Base-by-base conservation (phyloP, 2,888 invertebrate genomes). In the Hemithea aestivaria region DNA sequence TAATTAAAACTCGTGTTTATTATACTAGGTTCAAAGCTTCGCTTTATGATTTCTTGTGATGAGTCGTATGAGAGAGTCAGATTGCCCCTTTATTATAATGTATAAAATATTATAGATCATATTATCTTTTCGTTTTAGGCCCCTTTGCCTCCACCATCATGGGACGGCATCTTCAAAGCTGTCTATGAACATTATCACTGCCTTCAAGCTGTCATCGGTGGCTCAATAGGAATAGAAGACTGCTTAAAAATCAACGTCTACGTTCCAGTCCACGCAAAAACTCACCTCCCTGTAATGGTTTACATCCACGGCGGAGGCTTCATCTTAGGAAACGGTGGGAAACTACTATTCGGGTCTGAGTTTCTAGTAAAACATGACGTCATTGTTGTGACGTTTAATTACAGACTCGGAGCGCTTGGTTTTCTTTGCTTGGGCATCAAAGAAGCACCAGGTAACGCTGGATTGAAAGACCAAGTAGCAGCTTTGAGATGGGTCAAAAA, bases 231-330 rank as follows among this genome's bases (percentile, higher is more conserved):
- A 8, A 47, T 58, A 6, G 84, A 84, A 64, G 78, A 84, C 40
- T 83, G 83, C 32, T 46, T 84, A 4, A 78, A 71, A 59, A 56
- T 78, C 1, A 84, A 83, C 37, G 66, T 85, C 0, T 81, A 77
- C 23, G 72, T 74, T 2, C 82, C 35, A 10, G 16, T 84, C 36
- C 54, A 41, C 1, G 42, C 58, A 1, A 35, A 47, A 12, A 53
- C 36, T 44, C 68, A 66, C 7, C 41, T 80, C 0, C 68, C 83
- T 16, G 83, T 83, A 0, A 82, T 85, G 83, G 74, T 84, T 0
- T 85, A 57, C 33, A 73, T 84, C n/a, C 82, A 85, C 20, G 84
- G 84, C 10, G 84, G 84, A 31, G 82, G 75, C 16, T 85, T 82
- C 35, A 16, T 70, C 0, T 23, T 75, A 0, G 82, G 82, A 3